Conservation (phyloP, 2,113 vertebrate genomes). For the Phaethon lepturus region DNA sequence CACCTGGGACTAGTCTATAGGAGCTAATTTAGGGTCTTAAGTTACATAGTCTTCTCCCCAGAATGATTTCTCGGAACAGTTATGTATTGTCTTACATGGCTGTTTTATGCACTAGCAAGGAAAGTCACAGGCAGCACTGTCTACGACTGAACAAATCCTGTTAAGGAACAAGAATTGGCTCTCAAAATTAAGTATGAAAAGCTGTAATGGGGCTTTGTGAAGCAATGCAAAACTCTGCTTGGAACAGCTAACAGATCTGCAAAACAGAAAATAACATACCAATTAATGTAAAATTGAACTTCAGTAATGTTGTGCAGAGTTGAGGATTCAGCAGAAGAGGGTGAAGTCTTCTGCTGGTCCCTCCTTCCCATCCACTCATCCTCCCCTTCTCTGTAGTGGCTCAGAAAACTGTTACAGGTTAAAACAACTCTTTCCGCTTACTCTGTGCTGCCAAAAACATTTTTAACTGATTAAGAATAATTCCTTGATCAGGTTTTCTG, state of each 20-base stretch:
- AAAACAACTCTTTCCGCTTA: background rate
- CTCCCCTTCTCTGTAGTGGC: background rate
- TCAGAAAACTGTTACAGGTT: background rate
- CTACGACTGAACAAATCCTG: background rate
- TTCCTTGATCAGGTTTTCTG: background rate
- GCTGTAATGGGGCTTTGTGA: background rate
- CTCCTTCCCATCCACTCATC: background rate
- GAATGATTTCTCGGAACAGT: background rate
- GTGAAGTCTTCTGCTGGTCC: background rate
- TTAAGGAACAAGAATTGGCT: background rate
- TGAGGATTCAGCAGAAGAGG: background rate
- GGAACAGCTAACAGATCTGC: background rate
- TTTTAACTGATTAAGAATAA: background rate
- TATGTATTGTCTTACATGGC: rapidly evolving
- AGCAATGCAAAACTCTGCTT: background rate
- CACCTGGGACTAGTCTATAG: background rate
- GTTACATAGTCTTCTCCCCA: background rate
- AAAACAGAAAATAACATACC: background rate
- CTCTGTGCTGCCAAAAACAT: background rate
- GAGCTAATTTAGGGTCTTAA: background rate
- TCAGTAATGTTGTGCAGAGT: background rate
- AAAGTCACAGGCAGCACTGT: background rate
- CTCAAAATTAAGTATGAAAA: background rate
- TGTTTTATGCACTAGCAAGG: background rate
- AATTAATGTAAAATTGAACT: background rate